A percentile compares a stretch with the other conserved stretches of the same genome.
Conservation (phyloP, 2,797 vertebrate species). For the Crypturellus tataupa region DNA sequence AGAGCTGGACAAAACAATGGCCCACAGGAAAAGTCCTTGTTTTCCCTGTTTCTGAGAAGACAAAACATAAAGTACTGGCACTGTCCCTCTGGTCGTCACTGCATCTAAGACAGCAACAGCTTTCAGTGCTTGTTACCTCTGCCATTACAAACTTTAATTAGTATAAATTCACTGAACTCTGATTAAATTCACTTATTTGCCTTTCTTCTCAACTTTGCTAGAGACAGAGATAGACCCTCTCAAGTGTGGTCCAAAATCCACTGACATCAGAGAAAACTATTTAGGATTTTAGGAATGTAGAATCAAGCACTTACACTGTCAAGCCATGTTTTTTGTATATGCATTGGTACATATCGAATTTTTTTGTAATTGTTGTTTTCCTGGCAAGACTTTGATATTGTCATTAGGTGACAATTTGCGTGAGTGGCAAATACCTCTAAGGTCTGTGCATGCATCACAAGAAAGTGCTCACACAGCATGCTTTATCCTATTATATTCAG, state of each 20-base stretch:
- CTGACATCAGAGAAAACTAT: neutral
- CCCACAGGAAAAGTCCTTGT: neutral
- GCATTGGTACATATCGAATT: neutral
- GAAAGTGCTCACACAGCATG: neutral
- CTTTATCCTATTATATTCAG: neutral
- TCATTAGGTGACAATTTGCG: conserved; percentile 48
- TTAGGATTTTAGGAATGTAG: neutral
- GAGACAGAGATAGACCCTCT: neutral
- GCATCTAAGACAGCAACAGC: neutral
- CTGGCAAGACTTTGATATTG: neutral
- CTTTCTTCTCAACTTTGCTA: neutral
- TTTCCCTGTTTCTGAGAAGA: neutral
- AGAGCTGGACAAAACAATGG: neutral
- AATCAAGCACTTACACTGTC: neutral
- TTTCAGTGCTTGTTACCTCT: neutral
- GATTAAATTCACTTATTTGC: neutral
- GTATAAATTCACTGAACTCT: neutral
- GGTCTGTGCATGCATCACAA: conserved; percentile 10
- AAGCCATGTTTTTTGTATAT: neutral
- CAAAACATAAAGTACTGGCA: neutral
- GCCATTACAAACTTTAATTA: neutral
- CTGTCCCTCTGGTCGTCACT: neutral
- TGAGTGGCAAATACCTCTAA: conserved; percentile 36
- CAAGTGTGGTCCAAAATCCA: neutral
- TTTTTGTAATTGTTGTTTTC: neutral